Evolutionary conservation across 2,797 vertebrate species (phyloP).

Genomic region (Cryptoblepharus egeriae): DNA sequence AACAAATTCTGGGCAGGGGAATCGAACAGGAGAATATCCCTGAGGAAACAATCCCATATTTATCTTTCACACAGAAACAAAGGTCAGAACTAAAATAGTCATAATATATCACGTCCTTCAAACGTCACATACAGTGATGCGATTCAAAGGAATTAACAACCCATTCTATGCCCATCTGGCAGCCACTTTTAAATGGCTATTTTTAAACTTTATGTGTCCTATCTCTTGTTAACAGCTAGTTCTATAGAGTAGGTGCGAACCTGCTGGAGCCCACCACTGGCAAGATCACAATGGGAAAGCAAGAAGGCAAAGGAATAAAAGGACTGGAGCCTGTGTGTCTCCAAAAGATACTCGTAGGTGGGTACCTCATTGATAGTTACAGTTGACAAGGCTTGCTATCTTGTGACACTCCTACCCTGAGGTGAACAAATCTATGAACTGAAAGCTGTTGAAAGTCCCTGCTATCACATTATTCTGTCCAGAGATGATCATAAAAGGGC

Average conservation of each 20-base stretch:
- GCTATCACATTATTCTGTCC: not conserved
- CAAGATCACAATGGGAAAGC: not conserved
- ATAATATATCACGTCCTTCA: slow-evolving; percentile 8
- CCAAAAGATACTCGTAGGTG: not conserved
- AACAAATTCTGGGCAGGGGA: not conserved
- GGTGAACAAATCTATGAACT: not conserved
- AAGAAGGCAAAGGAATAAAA: not conserved
- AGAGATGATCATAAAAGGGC: not conserved
- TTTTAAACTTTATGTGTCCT: no score
- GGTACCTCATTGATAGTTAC: not conserved
- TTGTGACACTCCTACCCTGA: not conserved
- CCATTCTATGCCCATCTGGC: no score
- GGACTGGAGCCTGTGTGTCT: not conserved
- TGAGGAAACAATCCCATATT: not conserved
- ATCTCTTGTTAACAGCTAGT: no score
- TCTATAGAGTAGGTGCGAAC: no score
- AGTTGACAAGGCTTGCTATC: not conserved
- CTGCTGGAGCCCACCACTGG: no score
- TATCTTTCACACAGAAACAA: not conserved
- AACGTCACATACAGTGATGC: slow-evolving; percentile 2
- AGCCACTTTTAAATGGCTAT: no score
- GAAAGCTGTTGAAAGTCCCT: not conserved
- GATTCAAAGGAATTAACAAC: no score
- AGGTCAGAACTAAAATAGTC: not conserved
- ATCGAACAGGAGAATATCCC: not conserved